Evolutionary conservation across 2,113 vertebrate species (phyloP).

Genomic region (Podilymbus podiceps): DNA sequence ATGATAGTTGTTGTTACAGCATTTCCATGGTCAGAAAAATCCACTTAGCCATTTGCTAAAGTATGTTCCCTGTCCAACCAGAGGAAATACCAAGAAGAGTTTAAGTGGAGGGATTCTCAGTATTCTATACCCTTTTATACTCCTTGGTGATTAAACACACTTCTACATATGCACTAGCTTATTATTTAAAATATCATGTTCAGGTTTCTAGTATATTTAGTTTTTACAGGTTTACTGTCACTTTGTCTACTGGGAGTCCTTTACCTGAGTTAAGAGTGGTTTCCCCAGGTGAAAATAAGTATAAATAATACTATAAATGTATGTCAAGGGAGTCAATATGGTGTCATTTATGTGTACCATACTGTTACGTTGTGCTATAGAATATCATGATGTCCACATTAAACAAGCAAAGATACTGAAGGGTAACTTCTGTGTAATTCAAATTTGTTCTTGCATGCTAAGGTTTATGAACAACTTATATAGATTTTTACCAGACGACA

Average conservation of each 20-base stretch:
- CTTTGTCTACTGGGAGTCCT: neutral
- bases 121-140: neutral
- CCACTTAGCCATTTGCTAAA: neutral
- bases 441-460: neutral
- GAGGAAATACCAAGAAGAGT: neutral
- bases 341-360: neutral
- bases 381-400: neutral
- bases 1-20: neutral
- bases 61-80: neutral
- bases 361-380: neutral
- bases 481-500: neutral
- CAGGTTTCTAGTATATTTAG: neutral
- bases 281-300: neutral
- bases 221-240: neutral
- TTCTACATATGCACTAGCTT: neutral
- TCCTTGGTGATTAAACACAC: neutral
- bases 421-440: neutral
- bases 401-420: neutral
- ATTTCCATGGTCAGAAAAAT: neutral
- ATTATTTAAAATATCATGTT: neutral
- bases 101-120: neutral
- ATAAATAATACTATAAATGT: neutral
- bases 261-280: neutral
- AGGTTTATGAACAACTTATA: neutral
- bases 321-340: neutral